Base-by-base conservation (phyloP, 2,797 vertebrate species). In the Mionectes olivaceus region DNA sequence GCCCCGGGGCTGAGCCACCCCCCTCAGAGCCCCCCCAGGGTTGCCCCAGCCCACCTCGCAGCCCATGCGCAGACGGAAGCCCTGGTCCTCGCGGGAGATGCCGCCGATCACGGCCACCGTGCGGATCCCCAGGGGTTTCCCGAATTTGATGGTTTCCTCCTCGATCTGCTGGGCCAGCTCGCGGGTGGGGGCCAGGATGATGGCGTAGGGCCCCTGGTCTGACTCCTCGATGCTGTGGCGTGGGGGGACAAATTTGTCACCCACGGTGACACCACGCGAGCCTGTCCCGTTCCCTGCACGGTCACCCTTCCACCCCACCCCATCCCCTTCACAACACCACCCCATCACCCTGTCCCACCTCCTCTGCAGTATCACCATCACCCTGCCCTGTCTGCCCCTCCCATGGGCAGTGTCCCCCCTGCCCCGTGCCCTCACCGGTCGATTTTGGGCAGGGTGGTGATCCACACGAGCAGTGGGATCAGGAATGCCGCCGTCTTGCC, bases 101-200 rank as follows among this genome's bases (percentile, higher is more conserved):
- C 99, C 99, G 52, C 99, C 99, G 2, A 99, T 99, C 90, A 99
- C 99, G 4, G 99, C 99, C 96, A 99, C 99, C 0, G 99, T 99
- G 57, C 99, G 98, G 97, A 99, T 99, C 52, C 99, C 99, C 23
- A 99, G 97, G 0, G 99, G 99, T 93, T 99, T 99, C 67, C 99
- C 99, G 28, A 99, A 99, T 94, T 99, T 99, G 55, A 99, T 98
- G 64, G 99, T 99, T 96, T 99, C 99, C 95, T 99, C 99, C 95
- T 99, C 99, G 2, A 99, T 99, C 98, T 99, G 99, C 97, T 99
- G 99, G 1, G 99, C 99, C 98, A 99, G 84, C 98, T 99, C 99
- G 90, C 99, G 99, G 30, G 99, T 99, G 0, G 99, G 99, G 8
- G 99, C 99, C 97, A 99, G 95, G 97, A 99, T 99, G 91, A 99